Evolutionary conservation across 2,888 invertebrate species (phyloP).

Genomic region (Drosophila heteroneura): DNA sequence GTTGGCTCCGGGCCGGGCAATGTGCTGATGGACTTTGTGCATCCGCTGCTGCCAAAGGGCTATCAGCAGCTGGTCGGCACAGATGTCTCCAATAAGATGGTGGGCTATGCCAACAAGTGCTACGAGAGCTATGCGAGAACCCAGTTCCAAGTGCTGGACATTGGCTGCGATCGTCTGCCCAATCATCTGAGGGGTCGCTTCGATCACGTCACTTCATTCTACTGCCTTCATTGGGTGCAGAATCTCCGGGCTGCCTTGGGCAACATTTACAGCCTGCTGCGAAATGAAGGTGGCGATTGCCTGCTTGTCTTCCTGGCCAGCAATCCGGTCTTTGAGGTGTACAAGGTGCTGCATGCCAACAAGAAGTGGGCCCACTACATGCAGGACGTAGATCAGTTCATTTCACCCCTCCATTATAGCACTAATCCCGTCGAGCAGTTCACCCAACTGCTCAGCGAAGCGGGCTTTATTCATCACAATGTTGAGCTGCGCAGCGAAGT

Average conservation of each 20-base stretch:
- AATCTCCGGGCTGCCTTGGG: constrained; percentile 88
- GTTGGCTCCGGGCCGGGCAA: constrained; percentile 92
- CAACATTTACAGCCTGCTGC: constrained; percentile 89
- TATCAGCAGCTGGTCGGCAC: constrained; percentile 87
- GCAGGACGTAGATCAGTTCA: constrained; percentile 88
- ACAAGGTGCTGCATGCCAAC: constrained; percentile 87
- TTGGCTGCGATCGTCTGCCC: constrained; percentile 86
- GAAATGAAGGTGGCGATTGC: constrained; percentile 89
- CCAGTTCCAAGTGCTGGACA: constrained; percentile 87
- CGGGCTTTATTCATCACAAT: constrained; percentile 88
- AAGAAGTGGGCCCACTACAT: constrained; percentile 89
- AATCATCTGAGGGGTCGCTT: constrained; percentile 86
- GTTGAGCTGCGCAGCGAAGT: constrained; percentile 88
- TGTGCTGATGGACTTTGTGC: constrained; percentile 88
- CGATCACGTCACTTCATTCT: constrained; percentile 91
- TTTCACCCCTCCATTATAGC: constrained; percentile 89
- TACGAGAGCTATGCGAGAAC: constrained; percentile 83
- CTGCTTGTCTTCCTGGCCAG: constrained; percentile 89
- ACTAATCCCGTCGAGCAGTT: constrained; percentile 87
- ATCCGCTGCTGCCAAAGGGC: constrained; percentile 87
- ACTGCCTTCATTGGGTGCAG: constrained; percentile 92
- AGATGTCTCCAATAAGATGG: constrained; percentile 91
- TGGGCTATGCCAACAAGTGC: constrained; percentile 88
- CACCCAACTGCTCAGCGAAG: constrained; percentile 86
- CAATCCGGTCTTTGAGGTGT: constrained; percentile 90